Base-by-base conservation (phyloP, 2,797 vertebrate species). In the Rhinichthys osculus region DNA sequence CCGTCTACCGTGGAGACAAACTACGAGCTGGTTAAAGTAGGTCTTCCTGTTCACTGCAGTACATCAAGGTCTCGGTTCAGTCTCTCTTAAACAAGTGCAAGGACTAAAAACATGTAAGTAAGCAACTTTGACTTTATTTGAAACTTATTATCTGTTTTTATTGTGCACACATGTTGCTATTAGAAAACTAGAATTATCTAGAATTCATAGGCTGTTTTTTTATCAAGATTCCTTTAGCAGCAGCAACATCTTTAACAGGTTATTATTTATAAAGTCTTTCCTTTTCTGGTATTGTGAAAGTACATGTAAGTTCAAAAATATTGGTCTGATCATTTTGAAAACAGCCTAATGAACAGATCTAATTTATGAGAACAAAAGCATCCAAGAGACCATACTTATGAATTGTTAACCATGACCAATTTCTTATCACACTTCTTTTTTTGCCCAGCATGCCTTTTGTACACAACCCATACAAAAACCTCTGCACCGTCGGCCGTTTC, bases 401-500 rank as follows among this genome's bases (percentile, higher is more conserved):
- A 81, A 54, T 81, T 16, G 7, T 17, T 38, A 69, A 69, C 64
- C 11, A 81, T 38, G 33, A 59, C 50, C 19, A 13, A n/a, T 16
- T 11, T 50, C 44, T 19, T 7, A 47, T 73, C 7, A 73, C 44
- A 50, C 14, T 50, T 16, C 47, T 67, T n/a, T 52, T 38, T 52
- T 77, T 52, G 0, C 9, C 7, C 42, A 84, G 82, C 27, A 84
- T 84, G 82, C 59, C 82, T 77, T 84, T 84, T 54, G 59, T 2
- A 3, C 52, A 54, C 71, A 77, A 5, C 3, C 90, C 92, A 3
- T 19, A 67, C 59, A 67, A 23, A 47, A 84, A 67, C 33, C 59
- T 84, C 59, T 84, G 33, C 82, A 83, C 42, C 1, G 6, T 72
- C 2, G 82, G 82, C 33, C 82, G 82, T 38, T 84, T 84, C 72